Evolutionary conservation across 2,113 vertebrate species (phyloP).

Genomic region (Harpagus bidentatus): DNA sequence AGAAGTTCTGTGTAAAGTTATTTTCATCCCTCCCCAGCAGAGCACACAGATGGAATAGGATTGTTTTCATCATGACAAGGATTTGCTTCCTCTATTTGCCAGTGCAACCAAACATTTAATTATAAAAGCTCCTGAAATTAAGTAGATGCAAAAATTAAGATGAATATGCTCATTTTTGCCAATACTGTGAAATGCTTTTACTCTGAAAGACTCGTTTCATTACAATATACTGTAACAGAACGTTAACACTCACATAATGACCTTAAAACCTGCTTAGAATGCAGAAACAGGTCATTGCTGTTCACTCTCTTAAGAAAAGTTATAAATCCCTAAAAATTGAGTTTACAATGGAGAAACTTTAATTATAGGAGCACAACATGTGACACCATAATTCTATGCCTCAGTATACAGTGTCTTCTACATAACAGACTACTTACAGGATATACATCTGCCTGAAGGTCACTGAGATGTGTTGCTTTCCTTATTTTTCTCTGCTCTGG

Average conservation of each 20-base stretch:
- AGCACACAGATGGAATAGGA: not conserved
- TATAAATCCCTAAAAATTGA: constrained; percentile 41
- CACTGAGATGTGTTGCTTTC: not conserved
- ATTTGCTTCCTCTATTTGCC: constrained; percentile 52
- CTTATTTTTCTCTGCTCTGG: not conserved
- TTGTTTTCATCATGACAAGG: constrained; percentile 16
- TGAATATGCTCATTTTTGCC: constrained; percentile 72
- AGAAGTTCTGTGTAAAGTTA: not conserved
- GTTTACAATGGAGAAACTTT: constrained; percentile 42
- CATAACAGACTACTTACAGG: not conserved
- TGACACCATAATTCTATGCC: not conserved
- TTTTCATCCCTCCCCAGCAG: not conserved
- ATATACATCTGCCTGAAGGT: not conserved
- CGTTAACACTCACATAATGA: constrained; percentile 63
- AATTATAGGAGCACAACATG: not conserved
- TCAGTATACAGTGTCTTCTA: not conserved
- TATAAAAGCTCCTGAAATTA: constrained; percentile 66
- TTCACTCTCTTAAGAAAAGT: not conserved
- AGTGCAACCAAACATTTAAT: constrained; percentile 74
- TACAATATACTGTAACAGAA: constrained; percentile 64
- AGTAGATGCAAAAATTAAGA: constrained; percentile 73
- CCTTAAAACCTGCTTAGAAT: constrained; percentile 68
- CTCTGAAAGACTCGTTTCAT: constrained; percentile 71
- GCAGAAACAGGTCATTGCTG: constrained; percentile 56
- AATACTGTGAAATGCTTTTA: constrained; percentile 51